A percentile compares a stretch with the other conserved stretches of the same genome.
Conservation (phyloP, 2,888 invertebrate genomes). For the Platycheirus rosarum region DNA sequence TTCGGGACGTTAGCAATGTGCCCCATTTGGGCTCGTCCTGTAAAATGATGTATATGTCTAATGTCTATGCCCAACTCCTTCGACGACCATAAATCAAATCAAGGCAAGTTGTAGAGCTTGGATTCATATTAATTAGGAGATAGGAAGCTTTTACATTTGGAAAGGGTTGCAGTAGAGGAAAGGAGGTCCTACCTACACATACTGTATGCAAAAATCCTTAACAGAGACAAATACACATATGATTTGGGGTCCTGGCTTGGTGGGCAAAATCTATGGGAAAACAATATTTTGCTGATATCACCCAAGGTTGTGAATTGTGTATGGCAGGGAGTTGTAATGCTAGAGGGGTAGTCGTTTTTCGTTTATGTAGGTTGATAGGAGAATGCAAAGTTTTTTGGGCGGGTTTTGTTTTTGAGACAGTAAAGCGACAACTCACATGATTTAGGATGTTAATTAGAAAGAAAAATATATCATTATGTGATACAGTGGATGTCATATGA, state of each 20-base stretch:
- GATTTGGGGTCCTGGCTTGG: constrained; percentile 1
- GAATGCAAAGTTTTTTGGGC: constrained; percentile 29
- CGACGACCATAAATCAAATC: constrained; percentile 74
- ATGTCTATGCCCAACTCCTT: constrained; percentile 71
- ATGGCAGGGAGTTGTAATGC: constrained; percentile 25
- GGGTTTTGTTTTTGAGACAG: constrained; percentile 62
- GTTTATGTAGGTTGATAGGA: no score
- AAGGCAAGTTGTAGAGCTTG: constrained; percentile 61
- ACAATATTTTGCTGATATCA: constrained; percentile 69
- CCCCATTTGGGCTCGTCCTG: constrained; percentile 5
- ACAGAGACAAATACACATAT: constrained; percentile 27
- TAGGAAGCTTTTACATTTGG: constrained; percentile 57
- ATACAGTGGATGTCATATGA: constrained; percentile 65
- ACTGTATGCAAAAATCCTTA: constrained; percentile 41
- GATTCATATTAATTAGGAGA: constrained; percentile 74
- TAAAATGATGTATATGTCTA: constrained; percentile 73
- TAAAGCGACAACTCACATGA: constrained; percentile 75
- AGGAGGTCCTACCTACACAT: constrained; percentile 5
- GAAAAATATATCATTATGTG: constrained; percentile 68
- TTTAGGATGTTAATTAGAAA: constrained; percentile 75
- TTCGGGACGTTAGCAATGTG: constrained; percentile 34
- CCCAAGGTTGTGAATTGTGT: constrained; percentile 38
- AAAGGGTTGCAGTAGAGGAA: background rate
- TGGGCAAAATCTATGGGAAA: constrained; percentile 1
- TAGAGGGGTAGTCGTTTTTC: constrained; percentile 1